phyloP scores from a whole-genome alignment of 2,113 vertebrate genomes.

The Onychostoma macrolepis region DNA sequence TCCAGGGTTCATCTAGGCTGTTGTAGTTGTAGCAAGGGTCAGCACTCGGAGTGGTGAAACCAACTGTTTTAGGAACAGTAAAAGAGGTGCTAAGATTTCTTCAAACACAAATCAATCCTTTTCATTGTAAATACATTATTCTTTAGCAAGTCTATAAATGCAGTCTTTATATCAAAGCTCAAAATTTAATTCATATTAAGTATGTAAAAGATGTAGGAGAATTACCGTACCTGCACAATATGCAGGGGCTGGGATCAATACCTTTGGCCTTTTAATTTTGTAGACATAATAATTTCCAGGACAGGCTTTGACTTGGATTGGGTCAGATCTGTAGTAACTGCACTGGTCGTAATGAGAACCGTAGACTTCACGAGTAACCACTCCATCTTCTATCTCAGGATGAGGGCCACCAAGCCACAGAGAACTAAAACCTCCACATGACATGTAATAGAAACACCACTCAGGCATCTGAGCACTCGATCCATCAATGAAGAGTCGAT shows the following conservation, averaged over 20 bases:
- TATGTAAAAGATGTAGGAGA: background rate
- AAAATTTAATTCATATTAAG: background rate
- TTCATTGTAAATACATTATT: background rate
- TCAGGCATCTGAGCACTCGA: constrained; percentile 34
- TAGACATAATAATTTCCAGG: constrained; percentile 35
- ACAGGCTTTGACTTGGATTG: constrained; percentile 45
- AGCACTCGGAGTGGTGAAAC: background rate
- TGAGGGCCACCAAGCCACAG: constrained; percentile 33
- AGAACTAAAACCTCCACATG: constrained; percentile 38
- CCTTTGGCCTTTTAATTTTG: background rate
- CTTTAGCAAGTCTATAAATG: background rate
- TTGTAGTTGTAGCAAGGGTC: background rate
- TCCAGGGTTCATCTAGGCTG: background rate
- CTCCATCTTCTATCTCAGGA: constrained; percentile 15
- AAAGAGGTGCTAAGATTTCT: background rate
- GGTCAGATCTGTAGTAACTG: background rate
- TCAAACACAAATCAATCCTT: background rate
- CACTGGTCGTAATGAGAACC: background rate
- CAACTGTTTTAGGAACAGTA: background rate
- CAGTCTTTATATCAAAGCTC: background rate
- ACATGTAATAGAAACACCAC: constrained; percentile 15
- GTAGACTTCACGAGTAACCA: constrained; percentile 33
- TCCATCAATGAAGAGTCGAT: constrained; percentile 37
- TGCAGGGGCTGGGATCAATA: background rate
- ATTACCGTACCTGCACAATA: constrained; percentile 41